Evolutionary conservation across 2,113 vertebrate species (phyloP).

Genomic region (Callithrix jacchus): DNA sequence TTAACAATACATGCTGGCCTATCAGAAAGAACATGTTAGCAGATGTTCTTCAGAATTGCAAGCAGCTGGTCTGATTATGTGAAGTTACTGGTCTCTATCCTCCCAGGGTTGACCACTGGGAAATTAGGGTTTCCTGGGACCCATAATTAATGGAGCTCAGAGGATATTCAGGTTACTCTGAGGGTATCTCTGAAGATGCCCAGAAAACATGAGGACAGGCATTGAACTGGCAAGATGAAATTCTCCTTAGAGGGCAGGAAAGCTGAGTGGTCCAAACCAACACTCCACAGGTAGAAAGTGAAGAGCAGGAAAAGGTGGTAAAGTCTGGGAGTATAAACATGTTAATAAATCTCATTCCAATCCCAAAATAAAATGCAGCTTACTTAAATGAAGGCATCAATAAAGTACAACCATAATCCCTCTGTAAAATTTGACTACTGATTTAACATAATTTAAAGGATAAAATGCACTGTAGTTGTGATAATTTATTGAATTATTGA

Average conservation of each 20-base stretch:
- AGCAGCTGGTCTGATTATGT: not conserved
- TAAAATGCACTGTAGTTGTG: slow-evolving; percentile 52
- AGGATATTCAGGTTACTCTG: not conserved
- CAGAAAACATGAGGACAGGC: not conserved
- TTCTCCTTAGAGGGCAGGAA: not conserved
- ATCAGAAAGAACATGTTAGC: not conserved
- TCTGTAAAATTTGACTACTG: slow-evolving; percentile 26
- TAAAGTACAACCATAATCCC: slow-evolving; percentile 37
- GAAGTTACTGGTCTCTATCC: not conserved
- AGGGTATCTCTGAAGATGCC: not conserved
- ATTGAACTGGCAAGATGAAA: not conserved
- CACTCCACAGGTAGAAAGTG: not conserved
- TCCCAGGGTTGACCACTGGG: not conserved
- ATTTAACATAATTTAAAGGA: slow-evolving; percentile 66
- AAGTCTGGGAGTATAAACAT: not conserved
- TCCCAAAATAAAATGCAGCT: not conserved
- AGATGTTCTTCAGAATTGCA: not conserved
- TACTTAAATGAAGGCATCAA: not conserved
- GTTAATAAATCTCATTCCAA: not conserved
- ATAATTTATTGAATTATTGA: slow-evolving; percentile 56
- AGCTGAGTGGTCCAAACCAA: not conserved
- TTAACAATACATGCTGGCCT: not conserved
- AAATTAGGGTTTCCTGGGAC: not conserved
- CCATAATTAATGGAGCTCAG: not conserved
- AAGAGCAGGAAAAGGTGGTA: not conserved